These are phyloP conservation scores for Megalopta genalis DNA, from an alignment of 1,140 invertebrate genomes.

Conservation along the genomic window DNA sequence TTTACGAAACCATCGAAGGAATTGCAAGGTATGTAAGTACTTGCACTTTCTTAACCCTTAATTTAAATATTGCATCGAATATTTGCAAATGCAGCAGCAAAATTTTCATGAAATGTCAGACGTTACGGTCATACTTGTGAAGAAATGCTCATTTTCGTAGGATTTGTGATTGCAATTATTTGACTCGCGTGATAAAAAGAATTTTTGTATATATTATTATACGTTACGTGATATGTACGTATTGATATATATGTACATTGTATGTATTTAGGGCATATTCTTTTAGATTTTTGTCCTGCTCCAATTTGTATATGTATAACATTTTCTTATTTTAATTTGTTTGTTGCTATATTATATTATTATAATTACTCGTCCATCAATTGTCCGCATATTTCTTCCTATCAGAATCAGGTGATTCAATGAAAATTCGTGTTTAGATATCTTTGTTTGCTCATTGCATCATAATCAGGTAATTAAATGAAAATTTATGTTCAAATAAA, in stretches of 20 bases:
- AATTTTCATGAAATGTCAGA: neutral
- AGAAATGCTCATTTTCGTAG: neutral
- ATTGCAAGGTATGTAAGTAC: slow-evolving; percentile 53
- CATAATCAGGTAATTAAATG: neutral
- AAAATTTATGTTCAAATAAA: neutral
- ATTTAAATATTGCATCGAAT: neutral
- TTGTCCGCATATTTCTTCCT: neutral
- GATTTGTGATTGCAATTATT: neutral
- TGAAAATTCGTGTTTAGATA: neutral
- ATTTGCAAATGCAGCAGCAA: neutral
- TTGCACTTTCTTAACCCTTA: neutral
- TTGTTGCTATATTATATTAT: neutral
- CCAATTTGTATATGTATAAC: neutral
- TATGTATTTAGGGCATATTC: neutral
- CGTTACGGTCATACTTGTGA: neutral
- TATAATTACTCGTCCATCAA: neutral
- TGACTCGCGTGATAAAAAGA: neutral
- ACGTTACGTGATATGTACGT: neutral
- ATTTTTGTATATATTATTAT: slow-evolving; percentile 12
- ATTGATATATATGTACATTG: neutral
- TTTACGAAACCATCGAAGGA: slow-evolving; percentile 52
- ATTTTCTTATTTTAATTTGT: slow-evolving; percentile 15
- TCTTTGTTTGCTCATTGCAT: too few relatives aligned
- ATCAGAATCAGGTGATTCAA: neutral
- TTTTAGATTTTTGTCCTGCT: neutral